Conservation (phyloP, 2,113 vertebrate genomes). For the Felis catus region DNA sequence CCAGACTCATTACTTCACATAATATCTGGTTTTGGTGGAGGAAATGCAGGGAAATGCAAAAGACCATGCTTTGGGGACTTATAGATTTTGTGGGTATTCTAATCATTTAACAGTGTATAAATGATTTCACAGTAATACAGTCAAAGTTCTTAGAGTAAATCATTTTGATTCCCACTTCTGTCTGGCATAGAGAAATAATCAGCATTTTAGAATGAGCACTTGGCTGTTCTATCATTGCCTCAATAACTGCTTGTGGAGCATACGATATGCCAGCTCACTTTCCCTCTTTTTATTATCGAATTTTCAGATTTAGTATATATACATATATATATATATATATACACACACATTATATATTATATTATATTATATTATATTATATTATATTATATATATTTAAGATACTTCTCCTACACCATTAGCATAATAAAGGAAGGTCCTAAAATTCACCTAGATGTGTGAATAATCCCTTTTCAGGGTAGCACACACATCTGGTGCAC, state of each 20-base stretch:
- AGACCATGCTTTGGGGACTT: neutral
- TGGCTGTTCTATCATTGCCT: neutral
- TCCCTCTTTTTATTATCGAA: neutral
- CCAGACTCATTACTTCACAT: neutral
- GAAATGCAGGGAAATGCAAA: constrained; percentile 32
- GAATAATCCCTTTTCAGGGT: neutral
- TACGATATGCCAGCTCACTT: neutral
- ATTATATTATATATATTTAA: neutral
- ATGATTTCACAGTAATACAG: constrained; percentile 53
- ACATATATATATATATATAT: neutral
- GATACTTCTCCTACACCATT: neutral
- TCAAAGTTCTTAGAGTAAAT: constrained; percentile 59
- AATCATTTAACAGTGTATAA: constrained; percentile 42
- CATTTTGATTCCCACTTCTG: constrained; percentile 56
- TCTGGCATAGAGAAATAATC: constrained; percentile 39
- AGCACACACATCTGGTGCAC: neutral
- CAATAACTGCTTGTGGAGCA: neutral
- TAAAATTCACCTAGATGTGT: neutral
- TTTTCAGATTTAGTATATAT: neutral
- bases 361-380: neutral
- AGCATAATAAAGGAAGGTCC: neutral
- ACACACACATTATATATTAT: neutral
- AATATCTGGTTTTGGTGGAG: neutral
- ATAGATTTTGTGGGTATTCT: neutral
- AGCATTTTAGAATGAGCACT: constrained; percentile 35